These are phyloP conservation scores for Metaphire vulgaris DNA, from an alignment of 1,140 invertebrate genomes.

Conservation along the genomic window DNA sequence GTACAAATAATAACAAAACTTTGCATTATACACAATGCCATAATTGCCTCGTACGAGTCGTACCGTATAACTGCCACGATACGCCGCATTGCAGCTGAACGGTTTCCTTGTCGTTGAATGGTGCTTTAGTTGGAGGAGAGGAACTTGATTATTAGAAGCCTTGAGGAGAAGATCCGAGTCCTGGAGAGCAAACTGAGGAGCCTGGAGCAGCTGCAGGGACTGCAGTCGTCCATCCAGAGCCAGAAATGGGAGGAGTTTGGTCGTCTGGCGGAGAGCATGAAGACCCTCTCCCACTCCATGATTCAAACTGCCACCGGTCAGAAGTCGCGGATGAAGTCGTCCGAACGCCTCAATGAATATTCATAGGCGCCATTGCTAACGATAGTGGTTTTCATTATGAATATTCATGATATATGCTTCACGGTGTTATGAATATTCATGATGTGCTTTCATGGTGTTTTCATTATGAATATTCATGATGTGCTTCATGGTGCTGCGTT, in stretches of 20 bases:
- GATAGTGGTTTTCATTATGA: no score
- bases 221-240: constrained; percentile 43
- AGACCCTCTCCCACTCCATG: constrained; percentile 45
- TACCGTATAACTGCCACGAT: no score
- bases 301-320: not conserved
- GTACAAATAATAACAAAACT: no score
- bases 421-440: no score
- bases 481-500: no score
- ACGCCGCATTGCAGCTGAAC: no score
- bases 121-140: constrained; percentile 36
- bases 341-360: not conserved
- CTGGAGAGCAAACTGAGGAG: constrained; percentile 37
- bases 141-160: constrained; percentile 34
- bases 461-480: no score
- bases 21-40: no score
- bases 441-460: no score
- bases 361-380: no score
- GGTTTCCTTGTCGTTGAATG: not conserved
- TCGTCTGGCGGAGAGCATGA: constrained; percentile 50
- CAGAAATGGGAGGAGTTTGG: constrained; percentile 52
- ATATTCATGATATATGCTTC: no score
- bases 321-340: not conserved
- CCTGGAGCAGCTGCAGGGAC: constrained; percentile 36
- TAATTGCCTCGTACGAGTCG: no score
- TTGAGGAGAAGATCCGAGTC: constrained; percentile 32